Evolutionary conservation across 2,797 vertebrate species (phyloP).

Genomic region (Anomalospiza imberbis): DNA sequence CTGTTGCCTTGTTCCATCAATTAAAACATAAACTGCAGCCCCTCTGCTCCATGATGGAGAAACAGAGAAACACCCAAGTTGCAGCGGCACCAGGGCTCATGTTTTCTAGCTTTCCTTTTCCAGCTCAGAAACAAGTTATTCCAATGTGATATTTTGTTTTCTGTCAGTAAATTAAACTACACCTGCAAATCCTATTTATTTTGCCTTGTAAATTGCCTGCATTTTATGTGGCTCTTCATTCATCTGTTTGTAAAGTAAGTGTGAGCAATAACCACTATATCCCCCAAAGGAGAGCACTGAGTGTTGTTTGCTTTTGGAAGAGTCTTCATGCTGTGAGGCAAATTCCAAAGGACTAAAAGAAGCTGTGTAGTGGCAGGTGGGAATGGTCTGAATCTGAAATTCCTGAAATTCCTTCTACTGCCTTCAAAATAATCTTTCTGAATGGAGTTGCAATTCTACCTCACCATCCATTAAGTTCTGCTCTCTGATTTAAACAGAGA

Average conservation of each 20-base stretch:
- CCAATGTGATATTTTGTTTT: neutral
- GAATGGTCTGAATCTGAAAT: neutral
- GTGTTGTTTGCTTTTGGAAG: neutral
- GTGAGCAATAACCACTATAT: neutral
- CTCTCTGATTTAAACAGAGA: neutral
- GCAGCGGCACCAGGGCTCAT: neutral
- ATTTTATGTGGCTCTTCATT: slow-evolving; percentile 1
- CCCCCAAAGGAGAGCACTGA: neutral
- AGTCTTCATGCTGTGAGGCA: neutral
- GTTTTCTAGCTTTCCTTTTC: neutral
- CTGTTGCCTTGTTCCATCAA: neutral
- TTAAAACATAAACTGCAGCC: neutral
- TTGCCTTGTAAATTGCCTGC: neutral
- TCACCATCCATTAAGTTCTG: neutral
- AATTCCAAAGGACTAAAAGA: neutral
- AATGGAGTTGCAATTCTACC: neutral
- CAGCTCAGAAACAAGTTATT: neutral
- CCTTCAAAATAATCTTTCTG: neutral
- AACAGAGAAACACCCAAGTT: neutral
- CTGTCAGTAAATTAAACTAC: neutral
- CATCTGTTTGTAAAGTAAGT: neutral
- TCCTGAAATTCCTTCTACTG: neutral
- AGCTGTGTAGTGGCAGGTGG: neutral
- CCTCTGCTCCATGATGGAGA: neutral
- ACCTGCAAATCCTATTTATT: neutral